Evolutionary conservation across 2,113 vertebrate species (phyloP).

Genomic region (Colaptes auratus): DNA sequence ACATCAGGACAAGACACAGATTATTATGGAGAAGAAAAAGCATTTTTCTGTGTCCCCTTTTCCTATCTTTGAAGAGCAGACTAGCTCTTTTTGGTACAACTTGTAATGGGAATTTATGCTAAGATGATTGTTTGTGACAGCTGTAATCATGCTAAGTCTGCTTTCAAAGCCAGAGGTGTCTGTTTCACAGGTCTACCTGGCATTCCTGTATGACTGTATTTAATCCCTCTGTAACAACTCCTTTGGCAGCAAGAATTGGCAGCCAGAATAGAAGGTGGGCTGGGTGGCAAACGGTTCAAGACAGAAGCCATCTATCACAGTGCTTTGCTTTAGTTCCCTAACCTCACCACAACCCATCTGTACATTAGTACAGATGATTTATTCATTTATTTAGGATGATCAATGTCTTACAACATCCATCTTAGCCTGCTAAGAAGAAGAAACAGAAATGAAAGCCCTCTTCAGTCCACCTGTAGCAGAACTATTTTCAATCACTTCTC

Average conservation of each 20-base stretch:
- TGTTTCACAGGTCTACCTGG: background rate
- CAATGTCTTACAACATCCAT: background rate
- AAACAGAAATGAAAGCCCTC: background rate
- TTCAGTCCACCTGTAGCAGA: background rate
- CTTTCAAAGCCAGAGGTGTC: background rate
- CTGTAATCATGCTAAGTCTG: background rate
- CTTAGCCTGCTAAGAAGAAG: background rate
- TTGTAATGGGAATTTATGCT: background rate
- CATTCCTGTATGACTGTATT: background rate
- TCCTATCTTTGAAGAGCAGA: background rate
- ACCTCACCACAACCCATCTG: background rate
- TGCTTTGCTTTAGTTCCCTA: background rate
- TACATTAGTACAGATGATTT: background rate
- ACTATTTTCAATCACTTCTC: background rate
- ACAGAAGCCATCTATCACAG: background rate
- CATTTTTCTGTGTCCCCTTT: background rate
- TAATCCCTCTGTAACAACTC: background rate
- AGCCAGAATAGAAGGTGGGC: background rate
- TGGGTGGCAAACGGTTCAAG: background rate
- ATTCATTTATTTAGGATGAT: background rate
- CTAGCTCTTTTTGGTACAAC: background rate
- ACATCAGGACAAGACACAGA: background rate
- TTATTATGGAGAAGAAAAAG: background rate
- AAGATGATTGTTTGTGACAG: background rate
- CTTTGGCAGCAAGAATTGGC: background rate